Evolutionary conservation across 2,888 invertebrate genomes (phyloP).

Genomic region (Caenorhabditis becei): DNA sequence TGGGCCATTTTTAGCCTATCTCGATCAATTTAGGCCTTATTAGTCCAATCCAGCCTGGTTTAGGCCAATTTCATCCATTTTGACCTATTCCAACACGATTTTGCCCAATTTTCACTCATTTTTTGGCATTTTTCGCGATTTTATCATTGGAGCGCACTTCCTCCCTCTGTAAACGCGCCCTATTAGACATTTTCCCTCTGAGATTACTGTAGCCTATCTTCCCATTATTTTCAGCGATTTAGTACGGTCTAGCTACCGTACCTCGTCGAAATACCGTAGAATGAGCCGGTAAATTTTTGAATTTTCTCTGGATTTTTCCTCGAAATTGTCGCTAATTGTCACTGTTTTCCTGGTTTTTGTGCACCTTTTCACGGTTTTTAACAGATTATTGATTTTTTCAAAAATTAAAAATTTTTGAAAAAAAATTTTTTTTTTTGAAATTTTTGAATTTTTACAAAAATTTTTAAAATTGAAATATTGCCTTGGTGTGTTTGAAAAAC

Average conservation of each 20-base stretch:
- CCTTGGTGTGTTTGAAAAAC: constrained; percentile 13
- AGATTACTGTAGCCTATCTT: background rate
- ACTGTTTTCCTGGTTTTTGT: constrained; percentile 16
- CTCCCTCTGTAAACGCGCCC: no score
- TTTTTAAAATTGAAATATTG: constrained; percentile 19
- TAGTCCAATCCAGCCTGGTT: no score
- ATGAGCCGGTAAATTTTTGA: constrained; percentile 58
- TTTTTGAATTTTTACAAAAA: constrained; percentile 1
- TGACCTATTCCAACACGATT: no score
- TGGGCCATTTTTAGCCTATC: no score
- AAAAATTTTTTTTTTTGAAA: background rate
- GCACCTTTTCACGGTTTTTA: background rate
- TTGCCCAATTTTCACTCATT: no score
- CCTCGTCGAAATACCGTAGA: constrained; percentile 59
- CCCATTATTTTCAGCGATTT: constrained; percentile 38
- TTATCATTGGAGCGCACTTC: no score
- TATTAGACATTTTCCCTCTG: background rate
- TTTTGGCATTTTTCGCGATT: no score
- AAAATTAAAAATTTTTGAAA: no score
- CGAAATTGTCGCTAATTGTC: background rate
- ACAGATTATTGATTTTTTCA: background rate
- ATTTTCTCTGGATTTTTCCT: background rate
- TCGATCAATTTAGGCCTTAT: no score
- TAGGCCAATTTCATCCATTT: no score
- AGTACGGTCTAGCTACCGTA: constrained; percentile 62